Evolutionary conservation across 2,113 vertebrate genomes (phyloP), one percentile per base, ranked within the genome.

Genomic region (Serilophus lunatus): DNA sequence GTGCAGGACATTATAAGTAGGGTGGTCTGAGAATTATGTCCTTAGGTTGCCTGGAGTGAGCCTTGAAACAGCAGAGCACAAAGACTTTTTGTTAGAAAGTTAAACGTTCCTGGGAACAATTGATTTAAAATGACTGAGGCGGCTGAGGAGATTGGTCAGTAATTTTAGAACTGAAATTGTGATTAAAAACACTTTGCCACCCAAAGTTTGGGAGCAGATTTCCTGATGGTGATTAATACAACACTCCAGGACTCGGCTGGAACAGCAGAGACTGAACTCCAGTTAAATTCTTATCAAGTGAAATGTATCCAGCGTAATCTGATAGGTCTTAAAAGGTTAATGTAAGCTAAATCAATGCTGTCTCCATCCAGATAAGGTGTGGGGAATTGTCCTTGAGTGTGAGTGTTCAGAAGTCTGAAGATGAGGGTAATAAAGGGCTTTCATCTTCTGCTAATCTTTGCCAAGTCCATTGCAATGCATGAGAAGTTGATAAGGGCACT

Each of bases 261-360:
- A 90, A 63, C 5, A 0, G 54, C 74, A 3, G 71, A 75, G 71
- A 77, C 90, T 18, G 24, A 92, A 71, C 94, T 87, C 33, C 79
- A 86, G 90, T 84, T 94, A 91, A 95, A 35, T 90, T 84, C 90
- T 95, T 95, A 94, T 83, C 94, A 88, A 86, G 79, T 94, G 88
- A 97, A 92, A 96, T 86, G 95, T 92, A 96, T 92, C 95, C 94
- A 66, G 79, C 3, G 1, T 71, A 90, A 95, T 96, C 94, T 82
- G 85, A 92, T 88, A 95, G 96, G 96, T 96, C 94, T 79, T 92
- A 76, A 95, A 96, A 97, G 96, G 95, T 97, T 97, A 97, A 96
- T 96, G 90, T 91, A 92, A 95, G 86, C 94, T 93, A 95, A 97
- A 97, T 97, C 95, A 96, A 90, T 90, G 90, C 95, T 88, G 92